A percentile compares a stretch with the other conserved stretches of the same genome.
Conservation (phyloP, 2,888 invertebrate genomes). For the Agrochola lota region DNA sequence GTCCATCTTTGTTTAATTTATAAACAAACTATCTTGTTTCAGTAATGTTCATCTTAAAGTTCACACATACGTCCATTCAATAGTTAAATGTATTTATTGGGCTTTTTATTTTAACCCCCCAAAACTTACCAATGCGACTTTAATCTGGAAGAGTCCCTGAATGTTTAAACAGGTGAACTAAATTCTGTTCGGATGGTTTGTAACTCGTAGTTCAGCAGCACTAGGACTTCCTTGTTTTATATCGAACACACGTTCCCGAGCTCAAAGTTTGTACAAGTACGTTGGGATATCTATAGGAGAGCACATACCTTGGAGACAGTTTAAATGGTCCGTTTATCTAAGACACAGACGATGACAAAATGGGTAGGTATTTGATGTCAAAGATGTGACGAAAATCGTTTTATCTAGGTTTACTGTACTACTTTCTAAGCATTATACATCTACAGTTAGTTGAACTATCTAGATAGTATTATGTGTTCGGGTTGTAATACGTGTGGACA, state of each 20-base stretch:
- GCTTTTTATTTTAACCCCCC: neutral
- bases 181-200: slow-evolving; percentile 39
- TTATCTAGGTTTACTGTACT: neutral
- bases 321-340: slow-evolving; percentile 34
- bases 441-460: neutral
- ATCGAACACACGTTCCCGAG: slow-evolving; percentile 48
- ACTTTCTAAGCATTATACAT: neutral
- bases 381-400: neutral
- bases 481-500: neutral
- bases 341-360: neutral
- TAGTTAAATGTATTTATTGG: neutral
- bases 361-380: neutral
- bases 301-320: slow-evolving; percentile 2
- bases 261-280: slow-evolving; percentile 50
- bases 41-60: neutral
- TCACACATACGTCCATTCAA: neutral
- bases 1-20: neutral
- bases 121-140: slow-evolving; percentile 16
- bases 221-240: slow-evolving; percentile 61
- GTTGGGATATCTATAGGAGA: slow-evolving; percentile 20
- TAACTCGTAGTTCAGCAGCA: slow-evolving; percentile 42
- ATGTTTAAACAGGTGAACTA: slow-evolving; percentile 54
- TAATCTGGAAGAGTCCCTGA: slow-evolving; percentile 22
- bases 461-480: neutral
- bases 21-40: neutral